Conservation (phyloP, 1,140 invertebrate genomes). For the Eurosta solidaginis region DNA sequence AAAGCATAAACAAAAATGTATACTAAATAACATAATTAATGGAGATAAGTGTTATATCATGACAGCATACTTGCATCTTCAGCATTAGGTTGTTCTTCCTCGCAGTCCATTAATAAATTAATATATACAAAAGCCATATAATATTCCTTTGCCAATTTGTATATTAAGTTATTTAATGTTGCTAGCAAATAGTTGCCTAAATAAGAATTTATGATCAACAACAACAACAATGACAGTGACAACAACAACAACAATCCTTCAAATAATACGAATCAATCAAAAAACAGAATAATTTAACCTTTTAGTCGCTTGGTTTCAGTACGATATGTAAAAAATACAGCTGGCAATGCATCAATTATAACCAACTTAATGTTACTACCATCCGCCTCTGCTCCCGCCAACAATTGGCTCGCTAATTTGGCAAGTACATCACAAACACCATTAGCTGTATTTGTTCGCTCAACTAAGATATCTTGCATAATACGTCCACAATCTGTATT, state of each 20-base stretch:
- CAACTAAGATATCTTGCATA: constrained; percentile 41
- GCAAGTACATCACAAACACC: constrained; percentile 37
- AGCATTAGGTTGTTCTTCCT: constrained; percentile 19
- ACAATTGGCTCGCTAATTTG: constrained; percentile 33
- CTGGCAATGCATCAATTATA: constrained; percentile 46
- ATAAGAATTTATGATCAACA: too few relatives aligned
- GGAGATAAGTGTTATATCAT: background rate
- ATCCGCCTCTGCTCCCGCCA: background rate
- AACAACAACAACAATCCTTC: too few relatives aligned
- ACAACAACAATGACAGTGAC: too few relatives aligned
- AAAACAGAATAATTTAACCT: background rate
- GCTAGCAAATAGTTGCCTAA: constrained; percentile 35
- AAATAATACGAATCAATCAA: too few relatives aligned
- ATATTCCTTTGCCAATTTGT: constrained; percentile 37
- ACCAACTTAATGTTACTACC: constrained; percentile 38
- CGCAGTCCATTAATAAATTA: constrained; percentile 37
- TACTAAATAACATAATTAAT: background rate
- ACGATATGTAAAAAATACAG: constrained; percentile 40
- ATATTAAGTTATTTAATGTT: constrained; percentile 37
- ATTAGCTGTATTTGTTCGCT: constrained; percentile 12
- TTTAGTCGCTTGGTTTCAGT: constrained; percentile 30
- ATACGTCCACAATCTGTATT: background rate
- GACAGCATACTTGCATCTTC: background rate
- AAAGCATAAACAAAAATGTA: too few relatives aligned
- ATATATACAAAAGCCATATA: constrained; percentile 41